Evolutionary conservation across 2,888 invertebrate genomes (phyloP).

Genomic region (Drosophila pegasa): DNA sequence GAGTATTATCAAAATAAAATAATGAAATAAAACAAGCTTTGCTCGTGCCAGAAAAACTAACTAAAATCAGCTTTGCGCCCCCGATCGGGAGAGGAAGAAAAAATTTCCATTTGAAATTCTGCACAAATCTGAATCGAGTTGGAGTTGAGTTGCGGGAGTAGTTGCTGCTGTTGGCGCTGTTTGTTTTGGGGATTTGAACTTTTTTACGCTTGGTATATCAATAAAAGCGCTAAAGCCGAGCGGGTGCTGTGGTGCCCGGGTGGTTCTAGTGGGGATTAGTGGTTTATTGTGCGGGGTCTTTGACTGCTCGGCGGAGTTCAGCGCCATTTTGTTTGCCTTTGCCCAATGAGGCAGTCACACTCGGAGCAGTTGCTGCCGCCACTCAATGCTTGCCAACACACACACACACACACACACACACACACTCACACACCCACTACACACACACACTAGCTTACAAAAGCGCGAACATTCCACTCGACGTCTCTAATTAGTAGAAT

Average conservation of each 20-base stretch:
- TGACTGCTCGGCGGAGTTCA: constrained; percentile 57
- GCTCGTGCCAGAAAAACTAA: not conserved
- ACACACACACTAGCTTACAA: constrained; percentile 16
- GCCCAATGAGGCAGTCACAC: constrained; percentile 46
- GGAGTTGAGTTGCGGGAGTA: constrained; percentile 4
- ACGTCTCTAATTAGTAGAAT: constrained; percentile 81
- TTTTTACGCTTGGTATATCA: constrained; percentile 65
- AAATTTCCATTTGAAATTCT: constrained; percentile 3
- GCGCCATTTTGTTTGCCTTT: constrained; percentile 68
- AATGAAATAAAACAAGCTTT: not conserved
- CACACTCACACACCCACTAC: constrained; percentile 14
- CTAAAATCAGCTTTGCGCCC: constrained; percentile 4
- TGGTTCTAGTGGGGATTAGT: constrained; percentile 20
- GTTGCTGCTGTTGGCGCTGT: constrained; percentile 31
- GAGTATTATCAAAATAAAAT: not conserved
- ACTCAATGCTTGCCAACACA: constrained; percentile 18
- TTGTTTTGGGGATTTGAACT: constrained; percentile 58
- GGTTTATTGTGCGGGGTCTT: constrained; percentile 38
- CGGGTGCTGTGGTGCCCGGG: not conserved
- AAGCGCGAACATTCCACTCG: constrained; percentile 80
- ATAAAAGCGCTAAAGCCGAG: constrained; percentile 48
- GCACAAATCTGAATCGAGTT: constrained; percentile 1
- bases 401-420: constrained; percentile 12
- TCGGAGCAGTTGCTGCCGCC: constrained; percentile 25
- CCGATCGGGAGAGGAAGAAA: not conserved